These are phyloP conservation scores for Podargus strigoides DNA, from an alignment of 2,797 vertebrate genomes.

Conservation along the genomic window DNA sequence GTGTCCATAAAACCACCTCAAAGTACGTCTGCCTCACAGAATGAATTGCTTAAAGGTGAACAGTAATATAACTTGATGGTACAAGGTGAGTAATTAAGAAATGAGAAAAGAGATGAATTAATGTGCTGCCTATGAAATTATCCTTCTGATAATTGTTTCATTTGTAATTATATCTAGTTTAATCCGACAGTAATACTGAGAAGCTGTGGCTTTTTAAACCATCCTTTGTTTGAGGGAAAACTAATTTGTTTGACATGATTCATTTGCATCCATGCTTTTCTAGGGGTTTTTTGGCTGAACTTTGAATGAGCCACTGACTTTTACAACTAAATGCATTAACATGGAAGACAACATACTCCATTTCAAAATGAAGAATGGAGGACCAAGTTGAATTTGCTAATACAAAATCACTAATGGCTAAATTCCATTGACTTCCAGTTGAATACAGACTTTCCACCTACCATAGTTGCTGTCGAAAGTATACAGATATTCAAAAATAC, in stretches of 20 bases:
- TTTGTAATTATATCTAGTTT: not conserved
- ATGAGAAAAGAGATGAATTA: not conserved
- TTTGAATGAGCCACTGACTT: not conserved
- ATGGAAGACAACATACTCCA: not conserved
- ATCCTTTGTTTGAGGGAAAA: not conserved
- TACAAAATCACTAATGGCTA: not conserved
- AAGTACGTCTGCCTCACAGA: not conserved
- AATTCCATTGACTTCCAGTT: not conserved
- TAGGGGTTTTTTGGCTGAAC: not conserved
- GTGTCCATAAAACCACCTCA: slow-evolving; percentile 4
- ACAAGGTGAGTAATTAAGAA: not conserved
- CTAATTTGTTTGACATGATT: not conserved
- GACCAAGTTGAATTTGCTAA: not conserved
- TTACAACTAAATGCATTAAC: not conserved
- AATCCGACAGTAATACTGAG: not conserved
- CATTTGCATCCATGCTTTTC: not conserved
- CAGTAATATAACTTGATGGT: not conserved
- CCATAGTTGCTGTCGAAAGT: not conserved
- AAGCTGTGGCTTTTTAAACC: not conserved
- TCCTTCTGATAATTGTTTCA: not conserved
- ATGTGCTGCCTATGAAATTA: not conserved
- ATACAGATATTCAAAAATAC: not conserved
- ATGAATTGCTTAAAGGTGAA: slow-evolving; percentile 17
- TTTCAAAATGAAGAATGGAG: not conserved
- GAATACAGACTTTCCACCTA: not conserved